A percentile compares a stretch with the other conserved stretches of the same genome.
Evolutionary conservation across 1,140 invertebrate genomes (phyloP).

Genomic region (Daktulosphaira vitifoliae): DNA sequence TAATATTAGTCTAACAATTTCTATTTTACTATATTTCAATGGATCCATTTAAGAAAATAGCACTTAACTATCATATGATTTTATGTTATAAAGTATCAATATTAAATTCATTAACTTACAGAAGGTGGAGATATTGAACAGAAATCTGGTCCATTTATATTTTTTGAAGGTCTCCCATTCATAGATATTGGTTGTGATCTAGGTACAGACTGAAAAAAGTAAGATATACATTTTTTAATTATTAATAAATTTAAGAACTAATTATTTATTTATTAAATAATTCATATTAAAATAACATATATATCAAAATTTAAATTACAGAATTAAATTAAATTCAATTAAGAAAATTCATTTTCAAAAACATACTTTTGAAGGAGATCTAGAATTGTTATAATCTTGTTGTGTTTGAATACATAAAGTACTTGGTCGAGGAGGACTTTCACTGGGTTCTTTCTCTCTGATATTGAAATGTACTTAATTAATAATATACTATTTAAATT

Average conservation of each 20-base stretch:
- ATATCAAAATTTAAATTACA: not conserved
- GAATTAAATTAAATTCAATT: not conserved
- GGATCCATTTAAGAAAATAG: too few relatives aligned
- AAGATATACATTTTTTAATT: constrained; percentile 1
- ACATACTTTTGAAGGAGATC: constrained; percentile 41
- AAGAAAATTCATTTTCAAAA: constrained; percentile 11
- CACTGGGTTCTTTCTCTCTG: constrained; percentile 36
- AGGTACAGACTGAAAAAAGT: constrained; percentile 55
- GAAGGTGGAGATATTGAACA: constrained; percentile 82
- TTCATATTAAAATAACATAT: not conserved
- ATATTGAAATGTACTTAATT: constrained; percentile 1
- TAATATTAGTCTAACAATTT: too few relatives aligned
- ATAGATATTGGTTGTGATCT: constrained; percentile 75
- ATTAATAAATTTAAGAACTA: not conserved
- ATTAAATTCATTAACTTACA: too few relatives aligned
- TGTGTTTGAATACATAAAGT: constrained; percentile 52
- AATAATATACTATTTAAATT: not conserved
- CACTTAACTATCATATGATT: too few relatives aligned
- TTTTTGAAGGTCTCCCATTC: constrained; percentile 41
- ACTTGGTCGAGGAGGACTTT: constrained; percentile 58
- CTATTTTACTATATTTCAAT: too few relatives aligned
- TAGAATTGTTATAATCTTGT: constrained; percentile 16
- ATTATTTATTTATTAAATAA: not conserved
- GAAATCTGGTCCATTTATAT: constrained; percentile 54
- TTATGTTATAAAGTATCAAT: too few relatives aligned